These are phyloP conservation scores for Neogale vison DNA, from an alignment of 2,113 vertebrate genomes.

Conservation along the genomic window DNA sequence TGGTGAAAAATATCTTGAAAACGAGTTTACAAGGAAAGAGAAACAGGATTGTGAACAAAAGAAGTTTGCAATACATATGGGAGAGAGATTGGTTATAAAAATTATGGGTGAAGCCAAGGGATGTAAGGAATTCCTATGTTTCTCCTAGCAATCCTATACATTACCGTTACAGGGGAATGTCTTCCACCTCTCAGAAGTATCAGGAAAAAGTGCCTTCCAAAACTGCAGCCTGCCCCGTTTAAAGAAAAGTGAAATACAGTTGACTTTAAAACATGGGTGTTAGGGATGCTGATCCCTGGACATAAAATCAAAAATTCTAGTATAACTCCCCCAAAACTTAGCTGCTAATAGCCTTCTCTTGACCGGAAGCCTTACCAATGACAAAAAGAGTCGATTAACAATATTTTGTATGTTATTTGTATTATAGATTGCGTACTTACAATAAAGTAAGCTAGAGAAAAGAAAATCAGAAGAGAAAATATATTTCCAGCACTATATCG, in stretches of 20 bases:
- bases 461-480: neutral
- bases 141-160: neutral
- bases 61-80: neutral
- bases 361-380: neutral
- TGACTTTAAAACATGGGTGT: neutral
- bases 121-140: neutral
- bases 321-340: neutral
- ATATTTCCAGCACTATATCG: neutral
- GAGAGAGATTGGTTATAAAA: neutral
- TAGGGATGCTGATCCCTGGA: neutral
- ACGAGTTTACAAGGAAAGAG: neutral
- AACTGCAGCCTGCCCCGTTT: neutral
- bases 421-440: neutral
- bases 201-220: neutral
- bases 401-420: neutral
- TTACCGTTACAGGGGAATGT: neutral
- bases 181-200: neutral
- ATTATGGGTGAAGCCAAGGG: neutral
- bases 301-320: neutral
- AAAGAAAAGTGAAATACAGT: neutral
- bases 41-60: neutral
- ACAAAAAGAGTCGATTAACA: neutral
- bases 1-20: neutral
- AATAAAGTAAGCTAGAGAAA: neutral
- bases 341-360: neutral